Conservation (phyloP, 2,797 vertebrate genomes). For the Rhinoraja longicauda region DNA sequence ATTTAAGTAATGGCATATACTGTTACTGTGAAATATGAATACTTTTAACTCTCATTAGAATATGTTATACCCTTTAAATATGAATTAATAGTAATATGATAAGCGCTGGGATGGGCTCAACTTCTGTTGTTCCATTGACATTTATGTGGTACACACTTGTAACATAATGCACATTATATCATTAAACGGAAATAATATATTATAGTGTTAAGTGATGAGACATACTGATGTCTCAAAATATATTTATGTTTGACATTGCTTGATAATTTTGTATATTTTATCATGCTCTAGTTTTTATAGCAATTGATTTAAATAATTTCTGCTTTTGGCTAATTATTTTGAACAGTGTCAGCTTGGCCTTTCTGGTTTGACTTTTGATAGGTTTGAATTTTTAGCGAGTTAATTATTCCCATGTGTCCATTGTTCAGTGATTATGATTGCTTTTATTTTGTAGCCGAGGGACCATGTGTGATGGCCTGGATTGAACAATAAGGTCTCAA, state of each 20-base stretch:
- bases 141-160: neutral
- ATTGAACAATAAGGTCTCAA: neutral
- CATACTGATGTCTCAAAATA: neutral
- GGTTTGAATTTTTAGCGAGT: neutral
- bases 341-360: neutral
- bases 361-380: neutral
- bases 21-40: neutral
- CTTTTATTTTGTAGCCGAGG: neutral
- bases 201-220: neutral
- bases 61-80: constrained; percentile 25
- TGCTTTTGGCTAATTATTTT: neutral
- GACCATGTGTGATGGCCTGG: neutral
- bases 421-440: neutral
- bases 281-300: neutral
- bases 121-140: neutral
- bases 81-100: neutral
- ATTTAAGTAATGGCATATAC: neutral
- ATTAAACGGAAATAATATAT: neutral
- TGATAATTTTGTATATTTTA: neutral
- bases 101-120: neutral
- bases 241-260: neutral
- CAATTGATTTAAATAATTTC: neutral
- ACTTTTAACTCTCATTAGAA: constrained; percentile 10
- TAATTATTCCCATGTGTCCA: neutral
- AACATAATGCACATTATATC: neutral